phyloP scores from a whole-genome alignment of 2,888 invertebrate species.

The Eubasilissa splendida region DNA sequence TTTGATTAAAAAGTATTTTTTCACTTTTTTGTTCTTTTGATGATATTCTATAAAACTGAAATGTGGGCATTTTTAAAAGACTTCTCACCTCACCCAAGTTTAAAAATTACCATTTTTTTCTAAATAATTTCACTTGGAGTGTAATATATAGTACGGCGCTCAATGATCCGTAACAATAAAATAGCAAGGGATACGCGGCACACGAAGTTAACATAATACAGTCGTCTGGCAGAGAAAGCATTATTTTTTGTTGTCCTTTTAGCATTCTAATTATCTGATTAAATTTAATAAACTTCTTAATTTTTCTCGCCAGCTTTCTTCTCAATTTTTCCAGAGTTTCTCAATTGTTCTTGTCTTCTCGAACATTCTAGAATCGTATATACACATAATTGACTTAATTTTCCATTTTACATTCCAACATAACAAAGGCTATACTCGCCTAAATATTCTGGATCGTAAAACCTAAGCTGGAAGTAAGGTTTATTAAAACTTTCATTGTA shows the following conservation, averaged over 20 bases:
- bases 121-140: too few relatives aligned
- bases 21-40: too few relatives aligned
- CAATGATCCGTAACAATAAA: too few relatives aligned
- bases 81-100: too few relatives aligned
- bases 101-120: too few relatives aligned
- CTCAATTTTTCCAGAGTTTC: neutral
- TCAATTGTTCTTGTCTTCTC: neutral
- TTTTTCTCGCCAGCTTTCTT: conserved; percentile 2
- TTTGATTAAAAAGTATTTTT: too few relatives aligned
- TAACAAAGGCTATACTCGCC: conserved; percentile 3
- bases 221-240: too few relatives aligned
- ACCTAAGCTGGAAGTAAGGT: conserved; percentile 11
- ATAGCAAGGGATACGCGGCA: too few relatives aligned
- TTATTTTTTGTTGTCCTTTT: neutral
- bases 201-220: too few relatives aligned
- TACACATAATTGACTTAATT: conserved; percentile 22
- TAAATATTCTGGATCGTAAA: conserved; percentile 17
- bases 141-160: too few relatives aligned
- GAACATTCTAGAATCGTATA: neutral
- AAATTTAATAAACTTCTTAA: conserved; percentile 15
- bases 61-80: too few relatives aligned
- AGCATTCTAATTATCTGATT: conserved; percentile 12
- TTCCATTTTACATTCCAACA: conserved; percentile 2
- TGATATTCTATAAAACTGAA: too few relatives aligned
- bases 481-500: conserved; percentile 26